Conservation (phyloP, 2,113 vertebrate genomes). For the Gobius niger region DNA sequence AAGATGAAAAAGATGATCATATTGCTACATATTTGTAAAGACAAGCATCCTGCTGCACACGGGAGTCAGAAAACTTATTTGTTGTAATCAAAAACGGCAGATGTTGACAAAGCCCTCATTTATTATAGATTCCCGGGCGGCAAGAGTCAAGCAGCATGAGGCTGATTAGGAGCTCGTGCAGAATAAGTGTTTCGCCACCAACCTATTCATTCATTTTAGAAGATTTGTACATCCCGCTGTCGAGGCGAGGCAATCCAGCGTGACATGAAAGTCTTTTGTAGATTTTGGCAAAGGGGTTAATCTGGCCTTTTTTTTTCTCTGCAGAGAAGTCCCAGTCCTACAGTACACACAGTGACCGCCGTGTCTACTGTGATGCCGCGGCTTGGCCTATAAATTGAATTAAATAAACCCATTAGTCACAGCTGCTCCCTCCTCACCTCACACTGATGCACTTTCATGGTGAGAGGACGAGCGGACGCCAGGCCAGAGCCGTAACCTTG, state of each 20-base stretch:
- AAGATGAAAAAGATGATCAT: conserved; percentile 30
- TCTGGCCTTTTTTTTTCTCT: conserved; percentile 65
- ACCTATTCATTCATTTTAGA: conserved; percentile 77
- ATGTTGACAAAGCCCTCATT: conserved; percentile 76
- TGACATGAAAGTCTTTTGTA: conserved; percentile 70
- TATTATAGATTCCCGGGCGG: conserved; percentile 61
- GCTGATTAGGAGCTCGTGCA: conserved; percentile 70
- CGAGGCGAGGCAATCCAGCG: conserved; percentile 63
- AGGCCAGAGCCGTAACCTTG: conserved; percentile 71
- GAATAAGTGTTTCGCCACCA: conserved; percentile 69
- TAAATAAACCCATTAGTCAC: conserved; percentile 80
- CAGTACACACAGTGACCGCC: conserved; percentile 52
- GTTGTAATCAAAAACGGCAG: conserved; percentile 54
- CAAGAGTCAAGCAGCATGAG: conserved; percentile 54
- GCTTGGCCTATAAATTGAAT: conserved; percentile 74
- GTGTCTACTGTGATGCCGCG: conserved; percentile 61
- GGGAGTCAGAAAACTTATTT: conserved; percentile 52
- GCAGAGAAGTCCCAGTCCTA: conserved; percentile 63
- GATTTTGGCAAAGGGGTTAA: conserved; percentile 65
- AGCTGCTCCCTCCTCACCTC: conserved; percentile 74
- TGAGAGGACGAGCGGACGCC: conserved; percentile 57
- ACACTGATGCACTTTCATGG: conserved; percentile 75
- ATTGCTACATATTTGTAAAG: conserved; percentile 47
- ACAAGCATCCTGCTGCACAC: conserved; percentile 23
- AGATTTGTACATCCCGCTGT: conserved; percentile 68